Evolutionary conservation across 1,140 invertebrate species (phyloP).

Genomic region (Calliopsis andreniformis): DNA sequence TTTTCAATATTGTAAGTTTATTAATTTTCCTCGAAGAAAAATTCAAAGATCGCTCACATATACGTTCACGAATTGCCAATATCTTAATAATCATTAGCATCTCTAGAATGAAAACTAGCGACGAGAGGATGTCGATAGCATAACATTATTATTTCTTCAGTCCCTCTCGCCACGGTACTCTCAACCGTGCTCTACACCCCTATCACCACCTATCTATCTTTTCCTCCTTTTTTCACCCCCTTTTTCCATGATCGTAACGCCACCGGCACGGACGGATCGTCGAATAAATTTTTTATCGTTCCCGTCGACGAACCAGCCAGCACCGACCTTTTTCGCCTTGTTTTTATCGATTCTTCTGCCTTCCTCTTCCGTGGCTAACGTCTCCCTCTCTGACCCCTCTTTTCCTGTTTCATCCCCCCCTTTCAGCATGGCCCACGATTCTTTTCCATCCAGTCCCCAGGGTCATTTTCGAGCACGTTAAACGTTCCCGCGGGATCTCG

Average conservation of each 20-base stretch:
- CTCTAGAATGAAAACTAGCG: not conserved
- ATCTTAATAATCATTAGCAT: not conserved
- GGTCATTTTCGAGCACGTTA: constrained; percentile 51
- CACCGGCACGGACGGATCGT: constrained; percentile 52
- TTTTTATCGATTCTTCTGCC: constrained; percentile 46
- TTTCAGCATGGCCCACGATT: constrained; percentile 19
- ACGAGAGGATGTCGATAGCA: not conserved
- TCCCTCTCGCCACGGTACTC: not conserved
- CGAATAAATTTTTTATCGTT: constrained; percentile 60
- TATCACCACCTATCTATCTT: constrained; percentile 30
- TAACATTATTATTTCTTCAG: constrained; percentile 38
- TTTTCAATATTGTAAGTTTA: too few species aligned
- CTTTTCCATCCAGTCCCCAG: constrained; percentile 20
- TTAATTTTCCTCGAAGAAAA: too few species aligned
- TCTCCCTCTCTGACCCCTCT: not conserved
- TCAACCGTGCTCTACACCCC: constrained; percentile 5
- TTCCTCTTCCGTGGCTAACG: constrained; percentile 20
- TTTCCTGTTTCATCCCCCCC: not conserved
- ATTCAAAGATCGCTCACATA: too few species aligned
- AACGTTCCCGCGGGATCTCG: constrained; percentile 30
- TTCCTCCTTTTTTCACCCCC: constrained; percentile 15
- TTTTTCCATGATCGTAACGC: constrained; percentile 37
- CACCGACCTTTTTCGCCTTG: constrained; percentile 19
- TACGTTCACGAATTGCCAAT: too few species aligned
- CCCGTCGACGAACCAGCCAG: constrained; percentile 44